Conservation (phyloP, 2,797 vertebrate genomes). For the Pempheris klunzingeri region DNA sequence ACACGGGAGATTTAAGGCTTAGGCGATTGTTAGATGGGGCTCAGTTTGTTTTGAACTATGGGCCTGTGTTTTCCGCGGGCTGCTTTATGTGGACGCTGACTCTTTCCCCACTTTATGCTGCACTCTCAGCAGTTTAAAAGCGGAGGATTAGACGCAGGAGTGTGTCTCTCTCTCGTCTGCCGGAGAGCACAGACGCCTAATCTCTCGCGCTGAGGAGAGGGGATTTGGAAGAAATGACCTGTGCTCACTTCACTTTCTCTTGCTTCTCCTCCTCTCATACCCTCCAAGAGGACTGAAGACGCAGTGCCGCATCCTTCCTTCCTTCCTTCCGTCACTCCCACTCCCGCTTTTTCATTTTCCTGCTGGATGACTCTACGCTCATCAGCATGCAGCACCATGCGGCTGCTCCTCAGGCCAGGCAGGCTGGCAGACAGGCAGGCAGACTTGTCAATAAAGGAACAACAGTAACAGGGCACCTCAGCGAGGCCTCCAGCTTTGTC, state of each 20-base stretch:
- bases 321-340: slow-evolving; percentile 43
- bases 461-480: slow-evolving; percentile 61
- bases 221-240: slow-evolving; percentile 79
- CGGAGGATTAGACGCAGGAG: slow-evolving; percentile 77
- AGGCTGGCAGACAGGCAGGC: slow-evolving; percentile 58
- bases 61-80: slow-evolving; percentile 60
- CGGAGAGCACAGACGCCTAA: slow-evolving; percentile 68
- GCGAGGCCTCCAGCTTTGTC: slow-evolving; percentile 61
- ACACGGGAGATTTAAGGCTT: slow-evolving; percentile 69
- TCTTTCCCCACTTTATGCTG: slow-evolving; percentile 66
- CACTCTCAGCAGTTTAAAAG: slow-evolving; percentile 78
- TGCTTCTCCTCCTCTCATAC: slow-evolving; percentile 43
- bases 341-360: slow-evolving; percentile 53
- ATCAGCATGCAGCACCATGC: slow-evolving; percentile 74
- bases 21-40: slow-evolving; percentile 62
- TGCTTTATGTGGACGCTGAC: slow-evolving; percentile 62
- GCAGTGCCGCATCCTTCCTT: slow-evolving; percentile 46
- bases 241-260: slow-evolving; percentile 66
- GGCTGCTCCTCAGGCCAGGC: slow-evolving; percentile 54
- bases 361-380: slow-evolving; percentile 53
- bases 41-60: slow-evolving; percentile 70
- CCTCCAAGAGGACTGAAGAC: slow-evolving; percentile 50
- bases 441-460: slow-evolving; percentile 75
- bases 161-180: slow-evolving; percentile 62
- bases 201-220: slow-evolving; percentile 71